Evolutionary conservation across 2,797 vertebrate species (phyloP), one percentile per base, ranked within the genome.

Genomic region (Brachymystax lenok): DNA sequence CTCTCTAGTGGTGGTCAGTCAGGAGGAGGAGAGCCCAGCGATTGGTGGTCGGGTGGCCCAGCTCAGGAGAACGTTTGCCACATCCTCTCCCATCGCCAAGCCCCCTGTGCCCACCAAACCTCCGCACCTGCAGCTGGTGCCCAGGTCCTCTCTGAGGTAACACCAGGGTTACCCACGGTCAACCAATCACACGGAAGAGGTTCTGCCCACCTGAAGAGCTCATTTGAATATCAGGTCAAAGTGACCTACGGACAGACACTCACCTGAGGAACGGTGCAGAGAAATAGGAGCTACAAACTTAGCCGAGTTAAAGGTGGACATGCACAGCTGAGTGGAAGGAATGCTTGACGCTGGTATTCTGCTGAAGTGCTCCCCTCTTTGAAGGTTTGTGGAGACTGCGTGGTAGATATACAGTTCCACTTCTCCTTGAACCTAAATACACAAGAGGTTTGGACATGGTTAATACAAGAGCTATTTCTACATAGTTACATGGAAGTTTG

Each of bases 91-190:
- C 61, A 82, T 56, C n/a, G 71, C 35, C 80, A 94, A 92, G 85
- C 92, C 93, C 2, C 88, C 92, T 0, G 4, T 94, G 83, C 93
- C 94, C 64, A 84, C 69, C 77, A 94, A 92, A 88, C 92, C 94
- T 1, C 82, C 87, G 83, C 90, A 93, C 79, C 87, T 94, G 16
- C 88, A 90, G 80, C 84, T 28, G 14, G 75, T 74, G 74, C 73
- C 74, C 78, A 2, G 77, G 6, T 16, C 76, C 0, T 21, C 76
- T 50, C 64, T 80, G 71, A 78, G 75, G 71, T 87, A 82, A 24
- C 56, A 63, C 19, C 1, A 24, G 17, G 13, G 19, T 4, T 14
- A 69, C 28, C 67, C 30, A 69, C 17, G 33, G 10, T 63, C 21
- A 7, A 63, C 59, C 21, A 13, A 63, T 17, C 28, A 69, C 67